Percentiles rank a stretch among this genome's conserved stretches.
Conservation (phyloP, 2,888 invertebrate genomes). For the Limenitis camilla region DNA sequence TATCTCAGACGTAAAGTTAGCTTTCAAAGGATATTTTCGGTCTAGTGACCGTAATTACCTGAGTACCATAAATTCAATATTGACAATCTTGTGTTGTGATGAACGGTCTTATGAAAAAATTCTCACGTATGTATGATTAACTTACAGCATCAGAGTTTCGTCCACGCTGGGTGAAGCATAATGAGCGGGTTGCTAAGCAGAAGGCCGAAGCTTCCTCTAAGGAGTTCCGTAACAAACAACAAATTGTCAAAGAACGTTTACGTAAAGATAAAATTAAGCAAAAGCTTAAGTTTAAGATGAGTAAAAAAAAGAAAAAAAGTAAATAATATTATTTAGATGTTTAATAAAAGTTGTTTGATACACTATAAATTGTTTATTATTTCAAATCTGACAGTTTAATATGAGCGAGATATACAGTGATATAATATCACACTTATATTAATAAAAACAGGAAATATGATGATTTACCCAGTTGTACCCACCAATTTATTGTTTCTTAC, state of each 20-base stretch:
- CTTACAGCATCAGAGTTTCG: conserved; percentile 69
- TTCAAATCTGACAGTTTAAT: too few species aligned
- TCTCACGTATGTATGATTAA: neutral
- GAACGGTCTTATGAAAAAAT: neutral
- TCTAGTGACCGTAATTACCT: too few species aligned
- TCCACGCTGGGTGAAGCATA: conserved; percentile 86
- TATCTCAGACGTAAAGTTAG: too few species aligned
- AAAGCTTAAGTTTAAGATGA: conserved; percentile 61
- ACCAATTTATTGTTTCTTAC: too few species aligned
- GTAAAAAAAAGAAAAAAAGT: conserved; percentile 55
- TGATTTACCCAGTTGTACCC: too few species aligned
- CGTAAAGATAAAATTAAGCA: conserved; percentile 77
- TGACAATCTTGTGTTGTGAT: too few species aligned
- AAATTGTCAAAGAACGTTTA: conserved; percentile 83
- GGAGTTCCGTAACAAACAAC: conserved; percentile 83
- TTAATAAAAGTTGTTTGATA: conserved; percentile 2
- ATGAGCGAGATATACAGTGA: too few species aligned
- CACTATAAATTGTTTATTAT: neutral
- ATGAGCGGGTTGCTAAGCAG: conserved; percentile 80
- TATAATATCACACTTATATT: too few species aligned
- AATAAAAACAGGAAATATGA: too few species aligned
- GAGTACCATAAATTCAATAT: too few species aligned
- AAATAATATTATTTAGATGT: conserved; percentile 23
- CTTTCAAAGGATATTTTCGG: too few species aligned
- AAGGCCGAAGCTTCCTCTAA: conserved; percentile 65